Evolutionary conservation across 2,888 invertebrate species (phyloP).

Genomic region (Orthosia incerta): DNA sequence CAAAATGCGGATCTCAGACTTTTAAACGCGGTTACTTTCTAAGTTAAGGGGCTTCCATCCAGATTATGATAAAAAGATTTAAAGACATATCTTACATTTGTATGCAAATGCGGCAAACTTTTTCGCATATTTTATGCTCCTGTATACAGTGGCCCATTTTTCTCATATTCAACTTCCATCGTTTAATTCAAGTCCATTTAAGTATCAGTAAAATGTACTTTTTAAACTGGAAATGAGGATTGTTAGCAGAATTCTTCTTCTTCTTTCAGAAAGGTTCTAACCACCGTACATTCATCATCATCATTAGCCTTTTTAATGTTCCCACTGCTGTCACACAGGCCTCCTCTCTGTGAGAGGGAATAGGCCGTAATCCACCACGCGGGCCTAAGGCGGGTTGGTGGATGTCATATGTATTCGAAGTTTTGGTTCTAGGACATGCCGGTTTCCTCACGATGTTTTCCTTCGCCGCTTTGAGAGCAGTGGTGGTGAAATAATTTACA

Average conservation of each 20-base stretch:
- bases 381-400: too few species aligned
- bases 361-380: too few species aligned
- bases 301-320: too few species aligned
- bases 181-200: constrained; percentile 24
- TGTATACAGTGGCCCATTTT: constrained; percentile 24
- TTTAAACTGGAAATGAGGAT: constrained; percentile 18
- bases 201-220: constrained; percentile 18
- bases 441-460: too few species aligned
- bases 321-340: too few species aligned
- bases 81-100: constrained; percentile 53
- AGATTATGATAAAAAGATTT: constrained; percentile 52
- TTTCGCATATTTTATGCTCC: constrained; percentile 26
- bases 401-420: too few species aligned
- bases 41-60: constrained; percentile 39
- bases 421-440: too few species aligned
- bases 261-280: neutral
- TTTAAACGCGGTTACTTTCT: constrained; percentile 52
- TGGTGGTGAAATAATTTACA: too few species aligned
- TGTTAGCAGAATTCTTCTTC: neutral
- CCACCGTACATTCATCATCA: too few species aligned
- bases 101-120: constrained; percentile 55
- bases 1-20: constrained; percentile 46
- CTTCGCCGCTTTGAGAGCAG: too few species aligned
- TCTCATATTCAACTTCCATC: constrained; percentile 18
- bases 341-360: too few species aligned